Evolutionary conservation across 1,140 invertebrate species (phyloP).

Genomic region (Oryzaephilus surinamensis): DNA sequence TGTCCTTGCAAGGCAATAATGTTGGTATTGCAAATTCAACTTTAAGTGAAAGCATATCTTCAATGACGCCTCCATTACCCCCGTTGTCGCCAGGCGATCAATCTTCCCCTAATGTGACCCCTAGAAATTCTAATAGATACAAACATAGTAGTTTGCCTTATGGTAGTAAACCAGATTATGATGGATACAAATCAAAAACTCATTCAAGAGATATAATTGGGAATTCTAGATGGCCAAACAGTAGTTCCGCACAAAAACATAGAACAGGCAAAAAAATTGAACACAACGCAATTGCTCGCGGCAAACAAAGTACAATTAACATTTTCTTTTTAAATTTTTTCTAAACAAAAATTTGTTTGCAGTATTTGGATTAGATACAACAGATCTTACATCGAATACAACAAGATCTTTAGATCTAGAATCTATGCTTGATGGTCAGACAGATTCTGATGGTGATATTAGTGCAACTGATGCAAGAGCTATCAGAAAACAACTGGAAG

Average conservation of each 20-base stretch:
- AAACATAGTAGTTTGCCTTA: slow-evolving; percentile 46
- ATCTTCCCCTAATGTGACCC: slow-evolving; percentile 36
- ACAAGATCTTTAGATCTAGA: slow-evolving; percentile 66
- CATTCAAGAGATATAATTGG: slow-evolving; percentile 16
- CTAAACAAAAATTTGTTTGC: slow-evolving; percentile 24
- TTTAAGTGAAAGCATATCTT: slow-evolving; percentile 54
- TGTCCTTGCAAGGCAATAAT: slow-evolving; percentile 39
- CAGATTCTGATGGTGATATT: slow-evolving; percentile 60
- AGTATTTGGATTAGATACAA: slow-evolving; percentile 62
- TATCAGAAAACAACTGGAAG: slow-evolving; percentile 72
- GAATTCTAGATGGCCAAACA: slow-evolving; percentile 21
- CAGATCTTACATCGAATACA: slow-evolving; percentile 67
- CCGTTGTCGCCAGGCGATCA: slow-evolving; percentile 53
- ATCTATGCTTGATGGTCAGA: slow-evolving; percentile 61
- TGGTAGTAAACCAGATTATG: slow-evolving; percentile 46
- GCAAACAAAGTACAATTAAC: slow-evolving; percentile 30
- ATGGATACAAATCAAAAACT: slow-evolving; percentile 30
- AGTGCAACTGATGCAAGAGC: slow-evolving; percentile 66
- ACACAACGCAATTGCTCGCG: slow-evolving; percentile 27
- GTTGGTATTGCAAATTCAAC: slow-evolving; percentile 42
- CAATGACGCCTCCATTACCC: slow-evolving; percentile 64
- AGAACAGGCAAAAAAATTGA: slow-evolving; percentile 29
- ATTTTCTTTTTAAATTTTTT: not conserved
- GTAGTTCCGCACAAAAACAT: slow-evolving; percentile 21
- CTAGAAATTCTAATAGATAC: slow-evolving; percentile 37